phyloP scores from a whole-genome alignment of 2,113 vertebrate species.

The Mohoua ochrocephala region DNA sequence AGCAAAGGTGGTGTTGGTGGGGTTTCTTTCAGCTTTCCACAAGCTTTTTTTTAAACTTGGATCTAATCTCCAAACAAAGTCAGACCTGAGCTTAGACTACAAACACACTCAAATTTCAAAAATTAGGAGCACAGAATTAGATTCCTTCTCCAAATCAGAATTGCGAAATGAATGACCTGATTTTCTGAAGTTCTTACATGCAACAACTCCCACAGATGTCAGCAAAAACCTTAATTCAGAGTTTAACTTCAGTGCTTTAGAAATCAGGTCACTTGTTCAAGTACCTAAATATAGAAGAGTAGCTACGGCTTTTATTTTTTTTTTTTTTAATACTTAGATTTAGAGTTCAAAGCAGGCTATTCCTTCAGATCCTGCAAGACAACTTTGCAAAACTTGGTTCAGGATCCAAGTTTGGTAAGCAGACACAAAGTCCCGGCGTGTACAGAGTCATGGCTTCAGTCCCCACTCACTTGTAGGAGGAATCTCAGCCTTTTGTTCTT shows the following conservation, averaged over 20 bases:
- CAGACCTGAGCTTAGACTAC: background rate
- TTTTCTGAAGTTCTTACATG: background rate
- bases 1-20: background rate
- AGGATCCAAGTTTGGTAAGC: background rate
- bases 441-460: background rate
- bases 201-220: background rate
- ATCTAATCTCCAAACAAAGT: background rate
- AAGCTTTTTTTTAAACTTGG: background rate
- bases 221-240: slow-evolving; percentile 18
- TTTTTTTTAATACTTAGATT: background rate
- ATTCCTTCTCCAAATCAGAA: background rate
- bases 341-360: background rate
- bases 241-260: background rate
- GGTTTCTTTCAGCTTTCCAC: background rate
- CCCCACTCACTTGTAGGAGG: background rate
- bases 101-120: background rate
- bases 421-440: background rate
- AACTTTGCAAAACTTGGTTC: background rate
- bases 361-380: background rate
- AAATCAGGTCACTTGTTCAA: slow-evolving; percentile 26
- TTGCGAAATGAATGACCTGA: background rate
- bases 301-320: background rate
- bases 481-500: background rate
- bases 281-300: background rate
- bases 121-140: background rate